Base-by-base conservation (phyloP, 2,797 vertebrate species). In the Ispidina lecontei region DNA sequence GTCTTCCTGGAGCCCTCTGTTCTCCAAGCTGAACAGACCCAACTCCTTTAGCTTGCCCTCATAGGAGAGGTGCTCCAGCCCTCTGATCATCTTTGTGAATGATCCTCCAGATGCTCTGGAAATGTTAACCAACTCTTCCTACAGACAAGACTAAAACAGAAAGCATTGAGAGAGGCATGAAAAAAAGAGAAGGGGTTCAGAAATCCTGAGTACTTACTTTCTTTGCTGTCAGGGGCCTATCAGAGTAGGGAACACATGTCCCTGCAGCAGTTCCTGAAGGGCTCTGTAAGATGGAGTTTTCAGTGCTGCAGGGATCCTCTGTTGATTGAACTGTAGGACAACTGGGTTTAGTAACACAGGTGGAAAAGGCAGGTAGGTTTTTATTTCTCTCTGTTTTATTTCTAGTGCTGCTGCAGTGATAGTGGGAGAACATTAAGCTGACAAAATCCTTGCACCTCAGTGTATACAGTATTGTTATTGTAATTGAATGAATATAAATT, bases 151-250 rank as follows among this genome's bases (percentile, higher is more conserved):
- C 18, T 67, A 35, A 35, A 46, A n/a, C 23, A 80, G 59, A 84
- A 68, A 69, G 12, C 44, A 33, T 6, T 28, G 62, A 47, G 21
- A 43, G 16, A 6, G 29, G 16, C 25, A 39, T 54, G 12, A 77
- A 33, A 28, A 35, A 29, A 12, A 35, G 54, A 59, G 33, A 44
- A 80, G 8, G 23, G 4, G 2, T 58, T 83, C 49, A 69, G 8
- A 77, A 51, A 6, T 84, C 64, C 51, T 25, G 39, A 51, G 8
- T 62, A 23, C 13, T n/a, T 46, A 3, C 2, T 41, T 65, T 12
- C 3, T 70, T 73, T 12, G 0, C 0, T 58, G 14, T 54, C 9
- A 9, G 15, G 21, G 23, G 23, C 31, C 10, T 52, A 13, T n/a
- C 15, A 77, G 31, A 21, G 7, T 9, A 1, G 5, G 52, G n/a